Base-by-base conservation (phyloP, 2,797 vertebrate species). In the Thaleichthys pacificus region DNA sequence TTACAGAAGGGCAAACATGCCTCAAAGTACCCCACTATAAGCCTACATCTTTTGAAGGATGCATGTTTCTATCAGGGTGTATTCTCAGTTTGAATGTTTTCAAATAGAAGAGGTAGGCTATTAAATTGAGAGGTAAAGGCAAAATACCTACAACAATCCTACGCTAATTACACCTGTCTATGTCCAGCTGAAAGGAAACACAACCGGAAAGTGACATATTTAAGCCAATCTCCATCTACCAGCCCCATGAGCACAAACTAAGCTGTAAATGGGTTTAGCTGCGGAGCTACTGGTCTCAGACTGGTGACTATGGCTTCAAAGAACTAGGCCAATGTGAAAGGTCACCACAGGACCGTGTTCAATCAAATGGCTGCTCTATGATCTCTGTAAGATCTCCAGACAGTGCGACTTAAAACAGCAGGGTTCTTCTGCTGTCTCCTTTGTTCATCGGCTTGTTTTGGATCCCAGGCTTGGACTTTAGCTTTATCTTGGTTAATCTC, bases 401-500 rank as follows among this genome's bases (percentile, higher is more conserved):
- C 32, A 7, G 30, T 19, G 30, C 17, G 32, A 66, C 60, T 28
- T 24, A 4, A 14, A 47, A 47, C 9, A 61, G 26, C 22, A 22
- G 56, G 42, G 11, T 47, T 47, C 42, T 56, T 56, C 51, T n/a
- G 19, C 80, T 78, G 82, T 77, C 77, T 61, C 69, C 79, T 86
- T 87, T 84, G 84, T 76, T 82, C 75, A 82, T 76, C 80, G 51
- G 17, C 87, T 87, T 89, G 86, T 89, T 90, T 86, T 91, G 82
- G 77, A 88, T 87, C 83, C 80, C 80, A 83, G 74, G 77, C 74
- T 80, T 42, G 78, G 82, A 85, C 86, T 78, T 80, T 72, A 85
- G 70, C 78, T 85, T 81, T 82, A 84, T 74, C 83, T 86, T 87
- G 85, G 88, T 84, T 88, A 85, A 87, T 87, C 84, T 90, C 85